A percentile compares a stretch with the other conserved stretches of the same genome.
These are phyloP conservation scores for Drosophila equinoxialis DNA, from an alignment of 1,140 invertebrate genomes.

Conservation along the genomic window DNA sequence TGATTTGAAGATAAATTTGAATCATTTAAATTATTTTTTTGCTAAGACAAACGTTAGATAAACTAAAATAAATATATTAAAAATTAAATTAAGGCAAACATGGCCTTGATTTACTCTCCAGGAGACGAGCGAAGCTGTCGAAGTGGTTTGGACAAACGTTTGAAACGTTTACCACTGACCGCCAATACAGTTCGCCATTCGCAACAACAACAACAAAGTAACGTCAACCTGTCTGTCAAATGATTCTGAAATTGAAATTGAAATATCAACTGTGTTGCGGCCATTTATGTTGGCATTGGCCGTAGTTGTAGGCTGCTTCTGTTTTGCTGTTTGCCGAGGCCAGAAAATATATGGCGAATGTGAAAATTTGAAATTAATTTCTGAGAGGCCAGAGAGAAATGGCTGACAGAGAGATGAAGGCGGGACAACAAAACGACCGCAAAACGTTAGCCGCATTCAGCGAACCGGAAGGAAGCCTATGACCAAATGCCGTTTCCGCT, in stretches of 20 bases:
- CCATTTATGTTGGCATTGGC: not conserved
- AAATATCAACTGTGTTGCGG: constrained; percentile 45
- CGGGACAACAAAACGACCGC: constrained; percentile 38
- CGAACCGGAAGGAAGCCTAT: constrained; percentile 69
- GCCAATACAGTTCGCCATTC: not conserved
- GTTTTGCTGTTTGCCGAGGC: not conserved
- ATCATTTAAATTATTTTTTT: not conserved
- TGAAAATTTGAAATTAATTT: constrained; percentile 64
- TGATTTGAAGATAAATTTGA: not conserved
- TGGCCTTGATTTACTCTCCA: not conserved
- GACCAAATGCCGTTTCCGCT: constrained; percentile 71
- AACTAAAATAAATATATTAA: not conserved
- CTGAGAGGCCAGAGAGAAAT: not conserved
- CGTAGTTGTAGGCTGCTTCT: too few relatives aligned
- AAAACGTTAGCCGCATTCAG: constrained; percentile 68
- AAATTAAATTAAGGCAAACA: not conserved
- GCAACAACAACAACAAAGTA: constrained; percentile 16
- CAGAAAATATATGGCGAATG: not conserved
- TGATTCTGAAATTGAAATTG: constrained; percentile 48
- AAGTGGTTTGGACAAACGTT: too few relatives aligned
- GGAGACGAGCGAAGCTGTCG: not conserved
- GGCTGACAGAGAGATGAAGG: constrained; percentile 16
- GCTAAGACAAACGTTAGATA: not conserved
- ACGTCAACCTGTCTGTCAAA: constrained; percentile 32
- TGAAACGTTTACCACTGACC: not conserved